Conservation (phyloP, 2,797 vertebrate species). For the Acomys russatus region DNA sequence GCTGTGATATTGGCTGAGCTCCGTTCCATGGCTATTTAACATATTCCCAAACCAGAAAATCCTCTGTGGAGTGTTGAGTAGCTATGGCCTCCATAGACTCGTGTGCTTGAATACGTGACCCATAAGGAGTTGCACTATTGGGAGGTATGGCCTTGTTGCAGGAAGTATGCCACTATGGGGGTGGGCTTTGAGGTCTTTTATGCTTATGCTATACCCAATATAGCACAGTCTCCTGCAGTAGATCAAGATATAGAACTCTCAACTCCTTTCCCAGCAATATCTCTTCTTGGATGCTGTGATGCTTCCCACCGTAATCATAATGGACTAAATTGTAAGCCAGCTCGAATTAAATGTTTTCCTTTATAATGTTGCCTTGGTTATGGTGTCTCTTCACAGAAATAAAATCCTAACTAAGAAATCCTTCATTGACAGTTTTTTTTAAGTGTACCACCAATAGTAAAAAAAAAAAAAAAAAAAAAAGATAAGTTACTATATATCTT, state of each 20-base stretch:
- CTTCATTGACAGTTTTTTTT: background rate
- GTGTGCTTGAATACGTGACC: background rate
- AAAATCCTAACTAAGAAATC: background rate
- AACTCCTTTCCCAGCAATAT: background rate
- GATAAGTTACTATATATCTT: no score
- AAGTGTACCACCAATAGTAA: no score
- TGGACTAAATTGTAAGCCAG: background rate
- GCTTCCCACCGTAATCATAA: background rate
- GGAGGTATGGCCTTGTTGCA: background rate
- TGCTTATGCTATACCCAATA: background rate
- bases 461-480: no score
- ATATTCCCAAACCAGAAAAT: conserved; percentile 7
- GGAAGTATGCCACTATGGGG: background rate
- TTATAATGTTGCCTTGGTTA: background rate
- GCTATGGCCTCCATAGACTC: background rate
- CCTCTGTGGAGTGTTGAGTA: background rate
- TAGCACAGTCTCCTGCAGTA: background rate
- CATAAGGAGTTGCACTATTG: background rate
- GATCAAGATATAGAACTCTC: background rate
- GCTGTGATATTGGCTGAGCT: background rate
- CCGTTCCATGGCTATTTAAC: background rate
- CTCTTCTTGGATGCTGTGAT: background rate
- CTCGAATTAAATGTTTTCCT: background rate
- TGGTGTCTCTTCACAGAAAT: background rate
- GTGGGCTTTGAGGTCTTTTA: background rate